These are phyloP conservation scores for Condylostylus longicornis DNA, from an alignment of 1,140 invertebrate species.

Conservation along the genomic window DNA sequence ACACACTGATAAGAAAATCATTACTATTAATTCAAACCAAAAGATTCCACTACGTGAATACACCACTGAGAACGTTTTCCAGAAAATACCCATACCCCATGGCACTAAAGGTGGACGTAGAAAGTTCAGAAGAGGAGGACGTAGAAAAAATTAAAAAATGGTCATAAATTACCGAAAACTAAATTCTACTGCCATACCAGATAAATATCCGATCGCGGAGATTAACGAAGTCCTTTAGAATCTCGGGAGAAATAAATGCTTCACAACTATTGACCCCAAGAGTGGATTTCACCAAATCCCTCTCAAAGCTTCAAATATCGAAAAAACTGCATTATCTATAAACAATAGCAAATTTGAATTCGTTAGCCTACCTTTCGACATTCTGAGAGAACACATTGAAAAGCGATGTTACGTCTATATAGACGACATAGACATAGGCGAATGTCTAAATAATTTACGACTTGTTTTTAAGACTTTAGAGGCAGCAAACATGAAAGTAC, in stretches of 20 bases:
- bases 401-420: conserved; percentile 2
- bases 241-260: not conserved
- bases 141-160: not conserved
- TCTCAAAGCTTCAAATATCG: not conserved
- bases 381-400: not conserved
- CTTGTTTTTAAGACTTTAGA: no score
- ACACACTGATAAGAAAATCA: no score
- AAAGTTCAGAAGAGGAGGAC: no score
- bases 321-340: not conserved
- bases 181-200: not conserved
- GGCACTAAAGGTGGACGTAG: no score
- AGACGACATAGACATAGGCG: not conserved
- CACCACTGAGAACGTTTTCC: no score
- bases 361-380: conserved; percentile 1
- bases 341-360: conserved; percentile 2
- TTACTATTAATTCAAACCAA: no score
- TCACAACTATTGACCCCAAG: not conserved
- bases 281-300: conserved; percentile 1
- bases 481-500: no score
- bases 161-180: not conserved
- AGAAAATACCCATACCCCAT: no score
- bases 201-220: not conserved
- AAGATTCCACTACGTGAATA: no score
- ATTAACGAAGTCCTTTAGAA: not conserved
- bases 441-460: no score